These are phyloP conservation scores for Eupithecia exiguata DNA, from an alignment of 2,888 invertebrate genomes.

Conservation along the genomic window DNA sequence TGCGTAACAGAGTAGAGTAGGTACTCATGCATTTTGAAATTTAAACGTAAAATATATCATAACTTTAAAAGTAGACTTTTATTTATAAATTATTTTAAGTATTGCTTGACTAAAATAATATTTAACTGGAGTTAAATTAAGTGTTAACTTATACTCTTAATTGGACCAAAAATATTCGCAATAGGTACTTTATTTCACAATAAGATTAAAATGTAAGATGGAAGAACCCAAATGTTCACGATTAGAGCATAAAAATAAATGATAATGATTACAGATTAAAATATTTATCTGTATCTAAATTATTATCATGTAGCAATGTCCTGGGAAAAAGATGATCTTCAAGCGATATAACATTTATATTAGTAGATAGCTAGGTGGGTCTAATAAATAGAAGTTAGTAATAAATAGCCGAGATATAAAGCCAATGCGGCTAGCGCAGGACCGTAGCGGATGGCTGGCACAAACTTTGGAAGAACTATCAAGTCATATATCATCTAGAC, in stretches of 20 bases:
- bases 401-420: background rate
- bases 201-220: background rate
- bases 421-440: background rate
- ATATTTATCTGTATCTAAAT: background rate
- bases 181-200: background rate
- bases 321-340: slow-evolving; percentile 12
- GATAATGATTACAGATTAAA: slow-evolving; percentile 1
- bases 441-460: no score
- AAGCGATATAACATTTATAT: background rate
- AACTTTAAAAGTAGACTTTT: no score
- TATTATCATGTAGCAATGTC: slow-evolving; percentile 1
- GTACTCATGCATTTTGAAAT: slow-evolving; percentile 1
- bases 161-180: background rate
- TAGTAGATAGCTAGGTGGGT: background rate
- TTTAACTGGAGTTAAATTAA: background rate
- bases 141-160: background rate
- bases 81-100: background rate
- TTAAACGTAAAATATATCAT: background rate
- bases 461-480: background rate
- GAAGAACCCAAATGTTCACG: slow-evolving; percentile 34
- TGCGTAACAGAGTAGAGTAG: slow-evolving; percentile 13
- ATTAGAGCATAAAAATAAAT: slow-evolving; percentile 37
- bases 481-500: no score
- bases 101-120: background rate
- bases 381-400: background rate